A percentile compares a stretch with the other conserved stretches of the same genome.
Evolutionary conservation across 2,888 invertebrate species (phyloP).

Genomic region (Melanophora roralis): DNA sequence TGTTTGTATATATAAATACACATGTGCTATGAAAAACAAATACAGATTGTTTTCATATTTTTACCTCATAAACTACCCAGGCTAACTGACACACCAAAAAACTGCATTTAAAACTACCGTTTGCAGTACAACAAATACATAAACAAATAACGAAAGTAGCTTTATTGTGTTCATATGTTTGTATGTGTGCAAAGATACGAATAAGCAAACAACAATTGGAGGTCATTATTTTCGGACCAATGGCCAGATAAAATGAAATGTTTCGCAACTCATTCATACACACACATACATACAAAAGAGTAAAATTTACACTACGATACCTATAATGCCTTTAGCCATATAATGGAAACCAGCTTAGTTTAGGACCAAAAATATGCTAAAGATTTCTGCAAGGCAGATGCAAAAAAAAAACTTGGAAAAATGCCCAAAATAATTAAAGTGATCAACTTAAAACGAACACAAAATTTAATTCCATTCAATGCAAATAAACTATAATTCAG

Average conservation of each 20-base stretch:
- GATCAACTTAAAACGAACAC: neutral
- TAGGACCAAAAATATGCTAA: neutral
- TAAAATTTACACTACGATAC: neutral
- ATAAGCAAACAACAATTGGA: conserved; percentile 12
- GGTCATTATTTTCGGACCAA: conserved; percentile 44
- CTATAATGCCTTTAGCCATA: neutral
- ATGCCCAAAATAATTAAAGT: conserved; percentile 25
- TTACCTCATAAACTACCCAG: neutral
- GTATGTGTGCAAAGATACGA: neutral
- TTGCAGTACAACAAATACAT: neutral
- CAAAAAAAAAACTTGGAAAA: conserved; percentile 20
- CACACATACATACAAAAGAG: neutral
- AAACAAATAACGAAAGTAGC: too few relatives aligned
- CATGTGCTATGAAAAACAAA: neutral
- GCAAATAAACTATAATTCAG: neutral
- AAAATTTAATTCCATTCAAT: neutral
- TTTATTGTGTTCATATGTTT: neutral
- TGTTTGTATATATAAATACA: neutral
- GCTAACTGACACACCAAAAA: neutral
- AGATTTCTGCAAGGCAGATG: neutral
- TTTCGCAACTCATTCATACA: conserved; percentile 12
- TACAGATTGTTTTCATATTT: conserved; percentile 18
- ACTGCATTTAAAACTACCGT: conserved; percentile 13
- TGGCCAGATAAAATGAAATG: conserved; percentile 44
- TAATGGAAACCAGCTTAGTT: neutral